phyloP scores from a whole-genome alignment of 2,797 vertebrate species.

The Acridotheres tristis region DNA sequence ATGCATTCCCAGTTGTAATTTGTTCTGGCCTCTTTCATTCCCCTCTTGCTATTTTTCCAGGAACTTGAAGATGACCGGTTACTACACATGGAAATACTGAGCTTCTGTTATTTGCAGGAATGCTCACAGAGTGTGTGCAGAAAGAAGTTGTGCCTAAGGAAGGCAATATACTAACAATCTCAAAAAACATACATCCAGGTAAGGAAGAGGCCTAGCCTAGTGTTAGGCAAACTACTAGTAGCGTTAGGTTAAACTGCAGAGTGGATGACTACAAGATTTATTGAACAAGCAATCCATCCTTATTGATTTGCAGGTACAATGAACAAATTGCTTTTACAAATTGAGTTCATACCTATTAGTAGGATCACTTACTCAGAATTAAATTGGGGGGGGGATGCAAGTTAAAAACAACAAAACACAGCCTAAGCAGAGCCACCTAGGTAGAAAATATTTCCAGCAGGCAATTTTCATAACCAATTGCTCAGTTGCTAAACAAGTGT shows the following conservation, averaged over 20 bases:
- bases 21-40: slow-evolving; percentile 24
- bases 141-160: background rate
- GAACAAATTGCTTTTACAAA: slow-evolving; percentile 1
- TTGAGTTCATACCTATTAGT: background rate
- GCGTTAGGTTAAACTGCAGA: background rate
- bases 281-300: background rate
- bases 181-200: background rate
- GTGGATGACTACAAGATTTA: background rate
- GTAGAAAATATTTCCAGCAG: background rate
- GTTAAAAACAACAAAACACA: background rate
- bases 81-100: background rate
- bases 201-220: background rate
- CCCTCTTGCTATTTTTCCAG: slow-evolving; percentile 28
- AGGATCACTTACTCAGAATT: background rate
- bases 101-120: background rate
- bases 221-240: background rate
- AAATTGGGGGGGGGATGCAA: background rate
- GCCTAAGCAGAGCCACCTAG: background rate
- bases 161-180: background rate
- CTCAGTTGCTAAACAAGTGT: background rate
- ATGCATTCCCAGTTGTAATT: slow-evolving; percentile 31
- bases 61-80: slow-evolving; percentile 32
- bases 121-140: background rate
- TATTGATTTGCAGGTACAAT: background rate
- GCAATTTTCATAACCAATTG: background rate